These are phyloP conservation scores for Alosa sapidissima DNA, from an alignment of 2,797 vertebrate species.

Conservation along the genomic window DNA sequence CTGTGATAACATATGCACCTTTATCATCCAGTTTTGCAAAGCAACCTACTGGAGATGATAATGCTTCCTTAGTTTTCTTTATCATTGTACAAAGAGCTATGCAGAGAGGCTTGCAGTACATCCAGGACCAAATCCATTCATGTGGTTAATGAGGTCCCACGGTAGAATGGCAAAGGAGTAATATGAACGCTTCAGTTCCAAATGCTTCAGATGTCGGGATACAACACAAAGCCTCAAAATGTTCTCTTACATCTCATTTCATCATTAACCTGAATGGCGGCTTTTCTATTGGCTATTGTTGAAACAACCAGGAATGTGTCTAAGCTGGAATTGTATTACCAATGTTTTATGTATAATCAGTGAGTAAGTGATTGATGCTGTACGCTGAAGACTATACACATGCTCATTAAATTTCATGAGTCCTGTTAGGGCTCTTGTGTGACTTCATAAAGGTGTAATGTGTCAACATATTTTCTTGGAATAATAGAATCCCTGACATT, in stretches of 20 bases:
- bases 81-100: not conserved
- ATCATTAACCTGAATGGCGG: not conserved
- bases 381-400: not conserved
- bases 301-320: not conserved
- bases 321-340: not conserved
- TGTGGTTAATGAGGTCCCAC: constrained; percentile 1
- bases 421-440: not conserved
- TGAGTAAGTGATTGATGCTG: not conserved
- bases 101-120: constrained; percentile 32
- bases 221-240: not conserved
- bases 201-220: not conserved
- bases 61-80: not conserved
- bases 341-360: not conserved
- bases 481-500: not conserved
- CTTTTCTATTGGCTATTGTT: not conserved
- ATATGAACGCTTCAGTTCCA: not conserved
- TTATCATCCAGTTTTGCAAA: not conserved
- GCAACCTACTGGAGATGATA: not conserved
- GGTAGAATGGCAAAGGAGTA: not conserved
- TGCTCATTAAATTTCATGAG: constrained; percentile 19
- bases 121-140: constrained; percentile 60
- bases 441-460: constrained; percentile 17
- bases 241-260: constrained; percentile 1
- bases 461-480: not conserved
- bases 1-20: not conserved